Evolutionary conservation across 2,797 vertebrate genomes (phyloP).

Genomic region (Arctocebus calabarensis): DNA sequence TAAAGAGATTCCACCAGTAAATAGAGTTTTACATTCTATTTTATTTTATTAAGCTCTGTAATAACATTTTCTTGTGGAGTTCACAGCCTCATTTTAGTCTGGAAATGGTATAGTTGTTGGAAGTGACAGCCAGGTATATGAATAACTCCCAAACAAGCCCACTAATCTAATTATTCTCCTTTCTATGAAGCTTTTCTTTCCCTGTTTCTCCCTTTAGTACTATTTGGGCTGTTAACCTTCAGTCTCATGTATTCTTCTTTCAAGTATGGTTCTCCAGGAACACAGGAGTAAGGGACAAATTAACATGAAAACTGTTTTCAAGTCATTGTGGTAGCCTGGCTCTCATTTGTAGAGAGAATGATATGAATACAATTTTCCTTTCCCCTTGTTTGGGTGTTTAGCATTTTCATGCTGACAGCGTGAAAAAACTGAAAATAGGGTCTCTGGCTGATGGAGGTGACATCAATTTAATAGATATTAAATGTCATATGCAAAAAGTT

Average conservation of each 20-base stretch:
- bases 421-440: slow-evolving; percentile 78
- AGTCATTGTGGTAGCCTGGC: slow-evolving; percentile 37
- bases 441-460: slow-evolving; percentile 76
- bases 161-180: slow-evolving; percentile 64
- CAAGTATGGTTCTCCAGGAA: slow-evolving; percentile 57
- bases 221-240: slow-evolving; percentile 74
- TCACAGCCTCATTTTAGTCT: slow-evolving; percentile 45
- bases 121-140: slow-evolving; percentile 58
- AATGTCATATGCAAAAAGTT: slow-evolving; percentile 79
- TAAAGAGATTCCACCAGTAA: neutral
- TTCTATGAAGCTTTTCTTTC: slow-evolving; percentile 36
- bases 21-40: slow-evolving; percentile 31
- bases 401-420: slow-evolving; percentile 75
- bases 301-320: slow-evolving; percentile 69
- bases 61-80: neutral
- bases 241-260: slow-evolving; percentile 33
- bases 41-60: slow-evolving; percentile 41
- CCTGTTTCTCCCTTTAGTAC: neutral
- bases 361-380: slow-evolving; percentile 53
- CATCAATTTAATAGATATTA: slow-evolving; percentile 85
- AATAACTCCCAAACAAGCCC: slow-evolving; percentile 68
- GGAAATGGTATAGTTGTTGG: neutral
- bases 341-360: slow-evolving; percentile 50
- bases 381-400: slow-evolving; percentile 74
- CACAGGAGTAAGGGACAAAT: slow-evolving; percentile 57